Percentiles rank a stretch among this genome's conserved stretches.
These are phyloP conservation scores for Lamproptera curius DNA, from an alignment of 2,888 invertebrate genomes.

Conservation along the genomic window DNA sequence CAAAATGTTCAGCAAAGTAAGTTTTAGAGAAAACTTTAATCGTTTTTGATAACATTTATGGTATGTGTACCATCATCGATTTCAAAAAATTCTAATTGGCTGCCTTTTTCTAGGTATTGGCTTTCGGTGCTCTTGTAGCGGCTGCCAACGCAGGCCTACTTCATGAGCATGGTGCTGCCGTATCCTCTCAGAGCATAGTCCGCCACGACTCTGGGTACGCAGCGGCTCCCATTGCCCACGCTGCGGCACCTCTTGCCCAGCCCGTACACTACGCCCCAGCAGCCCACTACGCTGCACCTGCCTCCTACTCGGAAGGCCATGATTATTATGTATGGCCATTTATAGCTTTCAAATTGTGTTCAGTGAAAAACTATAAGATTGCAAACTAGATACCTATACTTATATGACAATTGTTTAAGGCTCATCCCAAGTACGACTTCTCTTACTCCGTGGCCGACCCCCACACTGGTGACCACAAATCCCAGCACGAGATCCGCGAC, in stretches of 20 bases:
- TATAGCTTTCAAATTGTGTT: not conserved
- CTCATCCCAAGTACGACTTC: slow-evolving; percentile 56
- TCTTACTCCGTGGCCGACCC: slow-evolving; percentile 64
- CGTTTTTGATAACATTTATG: too few relatives aligned
- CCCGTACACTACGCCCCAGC: slow-evolving; percentile 24
- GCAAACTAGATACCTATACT: too few relatives aligned
- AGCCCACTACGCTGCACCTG: slow-evolving; percentile 30
- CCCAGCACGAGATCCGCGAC: slow-evolving; percentile 56
- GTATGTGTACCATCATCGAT: too few relatives aligned
- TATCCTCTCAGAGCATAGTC: slow-evolving; percentile 61
- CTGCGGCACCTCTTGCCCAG: slow-evolving; percentile 29
- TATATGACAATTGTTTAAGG: slow-evolving; percentile 31
- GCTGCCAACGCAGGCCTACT: slow-evolving; percentile 50
- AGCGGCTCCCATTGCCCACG: slow-evolving; percentile 36
- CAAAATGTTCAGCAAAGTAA: too few relatives aligned
- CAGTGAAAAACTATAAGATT: not conserved
- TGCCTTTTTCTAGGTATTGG: slow-evolving; percentile 17
- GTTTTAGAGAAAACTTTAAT: too few relatives aligned
- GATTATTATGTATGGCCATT: slow-evolving; percentile 34
- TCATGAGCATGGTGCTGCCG: slow-evolving; percentile 32
- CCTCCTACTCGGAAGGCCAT: slow-evolving; percentile 28
- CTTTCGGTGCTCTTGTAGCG: slow-evolving; percentile 36
- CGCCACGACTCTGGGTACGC: slow-evolving; percentile 48
- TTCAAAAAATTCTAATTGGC: too few relatives aligned
- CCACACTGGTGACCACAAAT: slow-evolving; percentile 72